A percentile compares a stretch with the other conserved stretches of the same genome.
Evolutionary conservation across 2,797 vertebrate species (phyloP).

Genomic region (Anguilla megastoma): DNA sequence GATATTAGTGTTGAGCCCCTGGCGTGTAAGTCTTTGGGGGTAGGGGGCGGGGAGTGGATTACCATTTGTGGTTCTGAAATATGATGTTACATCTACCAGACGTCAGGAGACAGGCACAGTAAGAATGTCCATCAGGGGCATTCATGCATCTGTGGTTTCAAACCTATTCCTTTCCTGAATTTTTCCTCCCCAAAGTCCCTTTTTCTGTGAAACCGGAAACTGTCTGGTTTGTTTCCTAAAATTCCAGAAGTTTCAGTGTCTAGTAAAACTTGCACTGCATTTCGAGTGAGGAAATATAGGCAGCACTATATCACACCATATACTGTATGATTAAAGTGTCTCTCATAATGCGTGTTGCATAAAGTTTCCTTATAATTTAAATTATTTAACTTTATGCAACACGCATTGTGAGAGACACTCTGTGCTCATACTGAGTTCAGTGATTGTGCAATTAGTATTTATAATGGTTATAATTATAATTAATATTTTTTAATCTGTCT

Average conservation of each 20-base stretch:
- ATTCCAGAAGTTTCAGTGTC: conserved; percentile 16
- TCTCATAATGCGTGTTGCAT: too few relatives aligned
- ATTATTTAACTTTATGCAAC: too few relatives aligned
- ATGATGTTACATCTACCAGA: not conserved
- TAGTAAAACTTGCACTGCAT: conserved; percentile 30
- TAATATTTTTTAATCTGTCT: too few relatives aligned
- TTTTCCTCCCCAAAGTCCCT: not conserved
- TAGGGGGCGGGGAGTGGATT: not conserved
- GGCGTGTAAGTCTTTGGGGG: not conserved
- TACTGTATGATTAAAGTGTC: not conserved
- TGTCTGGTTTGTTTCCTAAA: not conserved
- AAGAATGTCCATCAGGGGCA: not conserved
- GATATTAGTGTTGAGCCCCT: not conserved
- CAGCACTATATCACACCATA: not conserved
- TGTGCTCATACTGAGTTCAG: too few relatives aligned
- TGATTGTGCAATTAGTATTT: too few relatives aligned
- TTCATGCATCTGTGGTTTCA: conserved; percentile 2
- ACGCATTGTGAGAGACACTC: not conserved
- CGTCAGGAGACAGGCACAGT: not conserved
- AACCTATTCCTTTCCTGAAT: not conserved
- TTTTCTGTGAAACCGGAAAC: conserved; percentile 15
- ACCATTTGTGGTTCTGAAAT: not conserved
- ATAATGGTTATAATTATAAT: too few relatives aligned
- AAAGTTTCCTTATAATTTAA: too few relatives aligned
- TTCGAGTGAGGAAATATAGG: conserved; percentile 27